A percentile compares a stretch with the other conserved stretches of the same genome.
Conservation (phyloP, 1,140 invertebrate genomes). For the Heterodera carotae region DNA sequence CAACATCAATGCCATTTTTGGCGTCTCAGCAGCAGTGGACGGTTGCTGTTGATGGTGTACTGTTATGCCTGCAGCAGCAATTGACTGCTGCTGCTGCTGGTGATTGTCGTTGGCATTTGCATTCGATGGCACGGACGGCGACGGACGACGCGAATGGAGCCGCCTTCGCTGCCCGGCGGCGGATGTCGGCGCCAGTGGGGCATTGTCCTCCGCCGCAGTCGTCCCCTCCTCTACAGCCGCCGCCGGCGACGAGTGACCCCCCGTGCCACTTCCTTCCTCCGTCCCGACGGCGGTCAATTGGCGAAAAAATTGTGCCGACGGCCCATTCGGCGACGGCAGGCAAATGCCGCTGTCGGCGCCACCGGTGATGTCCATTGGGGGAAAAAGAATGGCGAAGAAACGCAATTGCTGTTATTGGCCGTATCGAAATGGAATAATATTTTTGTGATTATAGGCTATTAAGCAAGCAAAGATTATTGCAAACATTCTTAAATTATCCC, state of each 20-base stretch:
- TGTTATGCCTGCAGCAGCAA: not conserved
- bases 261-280: not conserved
- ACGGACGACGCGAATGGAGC: not conserved
- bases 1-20: slow-evolving; percentile 68
- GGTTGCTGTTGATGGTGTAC: not conserved
- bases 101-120: not conserved
- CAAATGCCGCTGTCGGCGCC: not conserved
- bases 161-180: not conserved
- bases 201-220: too few relatives aligned
- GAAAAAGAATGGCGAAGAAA: not conserved
- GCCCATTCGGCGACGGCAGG: not conserved
- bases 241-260: slow-evolving; percentile 5
- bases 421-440: not conserved
- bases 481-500: too few relatives aligned
- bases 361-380: not conserved
- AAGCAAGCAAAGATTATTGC: too few relatives aligned
- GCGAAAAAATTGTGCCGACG: not conserved
- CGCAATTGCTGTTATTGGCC: not conserved
- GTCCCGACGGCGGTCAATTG: not conserved
- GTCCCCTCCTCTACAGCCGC: not conserved
- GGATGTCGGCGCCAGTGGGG: too few relatives aligned
- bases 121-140: not conserved
- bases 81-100: not conserved
- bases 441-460: too few relatives aligned
- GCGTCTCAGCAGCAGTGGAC: not conserved